Base-by-base conservation (phyloP, 1,140 invertebrate species). In the Saccostrea glomerata region DNA sequence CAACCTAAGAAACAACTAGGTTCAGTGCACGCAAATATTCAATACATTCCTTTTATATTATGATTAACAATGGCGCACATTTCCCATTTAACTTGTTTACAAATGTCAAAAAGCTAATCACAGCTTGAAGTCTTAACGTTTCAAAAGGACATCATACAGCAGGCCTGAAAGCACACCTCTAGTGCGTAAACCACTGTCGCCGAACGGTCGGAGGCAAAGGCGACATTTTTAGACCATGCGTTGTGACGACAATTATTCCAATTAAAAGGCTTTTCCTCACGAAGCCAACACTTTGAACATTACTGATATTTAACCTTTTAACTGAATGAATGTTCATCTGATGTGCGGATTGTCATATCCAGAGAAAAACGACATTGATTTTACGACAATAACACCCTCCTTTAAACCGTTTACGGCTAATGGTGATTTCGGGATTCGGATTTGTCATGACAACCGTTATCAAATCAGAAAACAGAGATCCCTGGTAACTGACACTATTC, bases 291-390 rank as follows among this genome's bases (percentile, higher is more conserved):
- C 70, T 77, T 77, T 77, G 70, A 77, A 77, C 70, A 77, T 36
- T 36, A 23, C 9, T 36, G 15, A 63, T 30, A 36, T 12, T 77
- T 30, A 77, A 17, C 70, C 70, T 36, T 77, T 77, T 77, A 25
- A 25, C 70, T 36, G 70, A 77, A 11, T 30, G 23, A 77, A 30
- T 66, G 60, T 17, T 66, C 17, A 20, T n/a, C 15, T 23, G 60
- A n/a, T 66, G 23, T 11, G 13, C 30, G 70, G 25, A 36, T 25
- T 77, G 70, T 77, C 70, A 77, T 77, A 36, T 77, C 70, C 70
- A 77, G 70, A 77, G 25, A 77, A 77, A 77, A 77, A 13, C 70
- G 13, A 77, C 70, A 77, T 77, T 30, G 70, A 77, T 77, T 77
- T 30, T 30, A 77, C 12, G 70, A 77, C 70, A 15, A 30, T 77